Base-by-base conservation (phyloP, 2,113 vertebrate species). In the Microtus richardsoni region DNA sequence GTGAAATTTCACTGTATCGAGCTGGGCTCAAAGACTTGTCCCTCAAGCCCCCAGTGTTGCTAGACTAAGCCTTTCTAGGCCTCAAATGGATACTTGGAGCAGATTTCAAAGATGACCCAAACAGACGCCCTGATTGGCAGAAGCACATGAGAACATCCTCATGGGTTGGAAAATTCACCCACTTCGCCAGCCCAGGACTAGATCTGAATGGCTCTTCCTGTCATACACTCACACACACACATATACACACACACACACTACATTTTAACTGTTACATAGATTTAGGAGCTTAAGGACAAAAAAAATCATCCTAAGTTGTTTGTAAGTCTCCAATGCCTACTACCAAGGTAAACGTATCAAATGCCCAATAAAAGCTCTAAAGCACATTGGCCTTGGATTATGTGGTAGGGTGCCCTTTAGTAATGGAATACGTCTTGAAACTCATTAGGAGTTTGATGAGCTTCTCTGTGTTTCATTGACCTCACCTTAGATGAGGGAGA, bases 401-500 rank as follows among this genome's bases (percentile, higher is more conserved):
- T 12, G 7, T 4, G 16, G 2, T 2, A 52, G 4, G 68, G 12
- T 36, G n/a, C 26, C 47, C 44, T n/a, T 64, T 11, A 52, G 28
- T 62, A 52, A 66, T 16, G 14, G 68, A 80, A 3, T 7, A 22
- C 54, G 33, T 66, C 64, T 58, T 73, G 10, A 85, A 44, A 28
- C 54, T 39, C 39, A 16, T 28, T 33, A 62, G 80, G 83, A 78
- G 47, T 62, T 74, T 77, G 41, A 44, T 62, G 16, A 7, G 30
- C n/a, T 77, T 77, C 44, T 74, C 68, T 77, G 16, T 80, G 30
- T 58, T 73, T 93, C 84, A 36, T 10, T 33, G 68, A 70, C 75
- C 66, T 96, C 78, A 4, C 66, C 19, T 95, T 58, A 62, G 33
- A 83, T 47, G 54, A 91, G 91, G 66, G 82, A 80, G 52, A 44